Conservation (phyloP, 2,888 invertebrate species). For the Pollenia amentaria region DNA sequence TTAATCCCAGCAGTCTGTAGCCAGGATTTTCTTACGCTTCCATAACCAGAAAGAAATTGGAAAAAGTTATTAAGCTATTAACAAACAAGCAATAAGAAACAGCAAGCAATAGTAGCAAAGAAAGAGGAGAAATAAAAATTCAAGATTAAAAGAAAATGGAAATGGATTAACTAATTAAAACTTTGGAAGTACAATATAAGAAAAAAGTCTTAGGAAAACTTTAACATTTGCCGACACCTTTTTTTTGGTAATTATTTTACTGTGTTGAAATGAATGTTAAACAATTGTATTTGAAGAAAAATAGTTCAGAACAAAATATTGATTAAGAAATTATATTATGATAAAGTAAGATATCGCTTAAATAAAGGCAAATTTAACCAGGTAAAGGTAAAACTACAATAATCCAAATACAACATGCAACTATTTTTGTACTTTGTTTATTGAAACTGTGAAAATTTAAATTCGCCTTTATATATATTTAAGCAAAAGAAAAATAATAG, state of each 20-base stretch:
- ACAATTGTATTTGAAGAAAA: not conserved
- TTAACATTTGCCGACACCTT: constrained; percentile 43
- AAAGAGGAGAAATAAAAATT: not conserved
- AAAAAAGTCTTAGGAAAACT: constrained; percentile 47
- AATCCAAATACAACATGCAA: no score
- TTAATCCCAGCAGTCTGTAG: constrained; percentile 27
- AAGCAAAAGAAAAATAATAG: no score
- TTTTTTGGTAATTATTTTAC: not conserved
- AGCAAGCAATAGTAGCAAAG: not conserved
- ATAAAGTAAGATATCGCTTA: no score
- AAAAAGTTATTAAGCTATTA: constrained; percentile 59
- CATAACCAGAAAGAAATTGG: constrained; percentile 26
- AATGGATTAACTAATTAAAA: constrained; percentile 66
- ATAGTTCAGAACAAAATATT: no score
- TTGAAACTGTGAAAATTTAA: no score
- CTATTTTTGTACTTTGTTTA: no score
- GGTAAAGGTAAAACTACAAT: no score
- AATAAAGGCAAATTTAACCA: no score
- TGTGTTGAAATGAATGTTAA: not conserved
- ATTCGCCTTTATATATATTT: no score
- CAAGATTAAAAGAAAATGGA: constrained; percentile 48
- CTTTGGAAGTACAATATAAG: constrained; percentile 3
- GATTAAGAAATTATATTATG: no score
- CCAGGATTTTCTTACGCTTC: not conserved
- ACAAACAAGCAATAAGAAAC: constrained; percentile 36